Evolutionary conservation across 2,888 invertebrate genomes (phyloP).

Genomic region (Azorinus chamasolen): DNA sequence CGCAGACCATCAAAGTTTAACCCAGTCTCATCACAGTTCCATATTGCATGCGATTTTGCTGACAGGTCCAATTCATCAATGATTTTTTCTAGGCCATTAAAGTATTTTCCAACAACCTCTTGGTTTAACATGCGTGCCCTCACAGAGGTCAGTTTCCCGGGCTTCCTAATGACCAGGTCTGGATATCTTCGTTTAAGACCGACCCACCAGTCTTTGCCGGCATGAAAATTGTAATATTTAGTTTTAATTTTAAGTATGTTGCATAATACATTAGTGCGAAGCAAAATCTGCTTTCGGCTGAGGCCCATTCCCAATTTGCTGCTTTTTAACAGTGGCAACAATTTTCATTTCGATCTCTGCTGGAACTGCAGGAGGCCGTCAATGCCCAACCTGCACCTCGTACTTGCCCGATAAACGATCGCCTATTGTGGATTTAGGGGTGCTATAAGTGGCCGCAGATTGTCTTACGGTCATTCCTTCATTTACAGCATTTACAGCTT

Average conservation of each 20-base stretch:
- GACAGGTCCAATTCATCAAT: conserved; percentile 19
- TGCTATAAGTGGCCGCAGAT: neutral
- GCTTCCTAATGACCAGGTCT: conserved; percentile 37
- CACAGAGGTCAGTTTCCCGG: conserved; percentile 31
- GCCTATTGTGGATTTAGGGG: conserved; percentile 24
- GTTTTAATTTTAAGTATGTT: conserved; percentile 6
- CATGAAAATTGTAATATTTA: conserved; percentile 23
- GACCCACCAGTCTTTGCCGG: conserved; percentile 54
- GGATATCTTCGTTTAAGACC: conserved; percentile 31
- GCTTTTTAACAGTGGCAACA: conserved; percentile 3
- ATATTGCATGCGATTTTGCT: neutral
- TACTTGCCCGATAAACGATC: conserved; percentile 20
- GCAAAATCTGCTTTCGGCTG: conserved; percentile 16
- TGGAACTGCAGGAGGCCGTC: conserved; percentile 13
- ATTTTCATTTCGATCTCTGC: conserved; percentile 12
- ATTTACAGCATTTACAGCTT: conserved; percentile 11
- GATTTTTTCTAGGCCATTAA: conserved; percentile 24
- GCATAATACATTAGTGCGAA: conserved; percentile 9
- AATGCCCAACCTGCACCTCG: neutral
- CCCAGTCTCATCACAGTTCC: conserved; percentile 35
- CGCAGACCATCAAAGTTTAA: conserved; percentile 48
- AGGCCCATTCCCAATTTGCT: conserved; percentile 15
- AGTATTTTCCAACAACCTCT: conserved; percentile 8
- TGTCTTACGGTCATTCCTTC: conserved; percentile 11
- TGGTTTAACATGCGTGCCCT: conserved; percentile 43